A percentile compares a stretch with the other conserved stretches of the same genome.
Conservation (phyloP, 2,888 invertebrate species). For the Cheilosia scutellata region DNA sequence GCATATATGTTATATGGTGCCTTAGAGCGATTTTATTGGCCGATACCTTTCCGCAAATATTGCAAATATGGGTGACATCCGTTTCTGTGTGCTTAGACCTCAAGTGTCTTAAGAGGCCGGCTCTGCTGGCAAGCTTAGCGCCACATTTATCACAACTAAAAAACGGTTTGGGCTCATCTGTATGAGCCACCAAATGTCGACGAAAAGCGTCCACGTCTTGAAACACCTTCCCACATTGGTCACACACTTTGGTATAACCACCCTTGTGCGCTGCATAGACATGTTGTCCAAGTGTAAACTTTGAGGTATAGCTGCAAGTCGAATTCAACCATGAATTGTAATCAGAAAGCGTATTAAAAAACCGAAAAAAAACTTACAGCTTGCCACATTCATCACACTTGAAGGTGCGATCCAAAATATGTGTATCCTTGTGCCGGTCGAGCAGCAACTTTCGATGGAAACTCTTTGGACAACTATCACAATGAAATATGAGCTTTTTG, state of each 20-base stretch:
- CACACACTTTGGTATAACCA: constrained; percentile 79
- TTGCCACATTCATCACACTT: constrained; percentile 80
- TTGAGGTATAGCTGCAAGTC: constrained; percentile 78
- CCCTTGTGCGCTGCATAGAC: constrained; percentile 80
- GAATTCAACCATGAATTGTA: not conserved
- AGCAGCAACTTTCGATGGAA: constrained; percentile 72
- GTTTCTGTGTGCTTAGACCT: constrained; percentile 76
- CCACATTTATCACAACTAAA: constrained; percentile 75
- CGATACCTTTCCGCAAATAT: constrained; percentile 77
- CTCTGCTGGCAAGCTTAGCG: constrained; percentile 64
- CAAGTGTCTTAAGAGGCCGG: constrained; percentile 74
- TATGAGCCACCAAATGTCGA: constrained; percentile 22
- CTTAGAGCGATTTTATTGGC: constrained; percentile 74
- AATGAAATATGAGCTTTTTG: constrained; percentile 52
- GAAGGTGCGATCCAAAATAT: constrained; percentile 67
- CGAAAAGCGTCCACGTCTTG: constrained; percentile 74
- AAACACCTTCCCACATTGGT: constrained; percentile 77
- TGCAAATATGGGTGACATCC: constrained; percentile 73
- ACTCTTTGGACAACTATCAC: constrained; percentile 72
- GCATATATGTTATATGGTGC: constrained; percentile 77
- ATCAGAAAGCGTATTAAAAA: not conserved
- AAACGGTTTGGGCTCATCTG: constrained; percentile 54
- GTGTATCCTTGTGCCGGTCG: constrained; percentile 77
- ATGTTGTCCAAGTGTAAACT: constrained; percentile 80
- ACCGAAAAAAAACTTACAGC: constrained; percentile 75